These are phyloP conservation scores for Corydoras sp. DNA, from an alignment of 2,113 vertebrate species.

Conservation along the genomic window DNA sequence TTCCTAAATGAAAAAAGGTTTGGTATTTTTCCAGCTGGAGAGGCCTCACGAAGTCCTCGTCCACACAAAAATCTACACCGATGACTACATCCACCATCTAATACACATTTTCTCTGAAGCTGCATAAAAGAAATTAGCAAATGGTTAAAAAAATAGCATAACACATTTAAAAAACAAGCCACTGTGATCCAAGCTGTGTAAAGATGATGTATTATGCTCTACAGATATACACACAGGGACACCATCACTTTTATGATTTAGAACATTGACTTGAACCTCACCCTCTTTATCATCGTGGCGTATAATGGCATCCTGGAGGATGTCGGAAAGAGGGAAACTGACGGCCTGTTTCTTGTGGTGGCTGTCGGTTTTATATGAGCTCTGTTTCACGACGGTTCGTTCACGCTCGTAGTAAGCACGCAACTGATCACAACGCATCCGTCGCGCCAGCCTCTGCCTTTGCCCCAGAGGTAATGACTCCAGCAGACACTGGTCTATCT, in stretches of 20 bases:
- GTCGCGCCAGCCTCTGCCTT: constrained; percentile 86
- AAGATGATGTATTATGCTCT: not conserved
- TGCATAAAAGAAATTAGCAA: too few species aligned
- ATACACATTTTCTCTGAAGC: too few species aligned
- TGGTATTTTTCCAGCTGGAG: constrained; percentile 25
- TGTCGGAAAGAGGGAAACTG: constrained; percentile 65
- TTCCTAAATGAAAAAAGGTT: constrained; percentile 42
- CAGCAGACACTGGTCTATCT: constrained; percentile 98
- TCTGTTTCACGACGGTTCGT: constrained; percentile 74
- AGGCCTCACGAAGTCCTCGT: not conserved
- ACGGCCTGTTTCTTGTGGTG: constrained; percentile 70
- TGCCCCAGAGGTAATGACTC: constrained; percentile 92
- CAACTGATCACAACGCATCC: constrained; percentile 92
- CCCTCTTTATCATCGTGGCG: constrained; percentile 89
- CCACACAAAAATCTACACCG: not conserved
- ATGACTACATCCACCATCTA: too few species aligned
- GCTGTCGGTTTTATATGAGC: constrained; percentile 58
- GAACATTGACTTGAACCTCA: constrained; percentile 46
- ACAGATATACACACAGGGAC: constrained; percentile 1
- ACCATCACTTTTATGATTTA: not conserved
- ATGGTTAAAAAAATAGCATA: not conserved
- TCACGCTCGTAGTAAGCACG: constrained; percentile 88
- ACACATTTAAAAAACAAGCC: not conserved
- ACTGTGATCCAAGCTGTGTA: not conserved
- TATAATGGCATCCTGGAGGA: constrained; percentile 81